Evolutionary conservation across 1,140 invertebrate genomes (phyloP), one percentile per base, ranked within the genome.

Genomic region (Oedothorax gibbosus): DNA sequence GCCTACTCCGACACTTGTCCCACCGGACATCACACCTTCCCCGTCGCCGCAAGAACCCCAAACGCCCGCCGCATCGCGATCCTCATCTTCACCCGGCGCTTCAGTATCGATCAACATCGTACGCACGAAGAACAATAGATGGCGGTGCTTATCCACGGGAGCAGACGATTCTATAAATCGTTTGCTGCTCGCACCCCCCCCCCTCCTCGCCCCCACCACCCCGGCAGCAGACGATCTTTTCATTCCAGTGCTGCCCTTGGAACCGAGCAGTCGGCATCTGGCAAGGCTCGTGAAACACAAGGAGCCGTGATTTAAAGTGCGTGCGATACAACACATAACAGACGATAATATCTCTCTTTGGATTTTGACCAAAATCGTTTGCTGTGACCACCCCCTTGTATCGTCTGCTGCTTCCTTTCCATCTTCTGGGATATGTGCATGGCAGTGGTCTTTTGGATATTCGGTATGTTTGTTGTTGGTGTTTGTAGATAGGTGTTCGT

Each of bases 61-160:
- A 20, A 57, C 78, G 14, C 18, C n/a, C n/a, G 18, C 78, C 78
- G 78, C 78, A 35, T 9, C 66, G 54, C 18, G 71, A 54, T 71
- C 18, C 56, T 50, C 66, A 81, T 81, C 57, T 56, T 12, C 14
- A 21, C n/a, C 50, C 60, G 50, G 56, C 21, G 12, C 8, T 51
- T 11, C 11, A 51, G 5, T 35, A 35, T 35, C 35, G 35, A 9
- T 64, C 69, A 72, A 57, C 20, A 21, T 35, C 66, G 51, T 81
- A 56, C 78, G 3, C 78, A 6, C 15, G 18, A 56, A 81, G 78
- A 81, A 81, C 78, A 81, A 81, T 81, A 81, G 78, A 81, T 81
- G 78, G 78, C 78, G 54, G 78, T 81, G 78, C 78, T 71, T 71
- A 81, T 81, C 78, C 78, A 71, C 66, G 20, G 15, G 51, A 21